Conservation (phyloP, 2,113 vertebrate species). For the Gracilinanus agilis region DNA sequence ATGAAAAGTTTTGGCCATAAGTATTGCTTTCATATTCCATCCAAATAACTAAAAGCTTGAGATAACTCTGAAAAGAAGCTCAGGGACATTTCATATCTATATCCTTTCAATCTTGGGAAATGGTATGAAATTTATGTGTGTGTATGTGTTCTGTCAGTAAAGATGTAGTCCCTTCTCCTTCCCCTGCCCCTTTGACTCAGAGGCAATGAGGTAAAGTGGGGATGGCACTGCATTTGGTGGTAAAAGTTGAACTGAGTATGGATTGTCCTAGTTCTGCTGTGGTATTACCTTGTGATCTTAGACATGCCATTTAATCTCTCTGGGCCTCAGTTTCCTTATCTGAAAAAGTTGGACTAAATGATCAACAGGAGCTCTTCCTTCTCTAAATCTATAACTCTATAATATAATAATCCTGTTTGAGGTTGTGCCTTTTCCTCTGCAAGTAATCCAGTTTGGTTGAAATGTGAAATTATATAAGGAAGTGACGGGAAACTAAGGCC, state of each 20-base stretch:
- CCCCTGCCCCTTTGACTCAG: not conserved
- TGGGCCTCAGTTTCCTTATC: not conserved
- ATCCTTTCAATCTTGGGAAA: not conserved
- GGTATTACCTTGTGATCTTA: not conserved
- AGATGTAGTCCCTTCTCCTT: not conserved
- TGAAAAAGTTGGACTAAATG: not conserved
- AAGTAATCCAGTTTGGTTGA: not conserved
- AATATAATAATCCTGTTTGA: not conserved
- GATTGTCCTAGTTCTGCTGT: not conserved
- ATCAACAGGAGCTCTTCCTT: not conserved
- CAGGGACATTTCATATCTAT: not conserved
- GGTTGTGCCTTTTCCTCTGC: not conserved
- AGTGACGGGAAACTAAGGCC: not conserved
- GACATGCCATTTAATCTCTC: not conserved
- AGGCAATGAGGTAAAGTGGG: not conserved
- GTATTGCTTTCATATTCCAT: not conserved
- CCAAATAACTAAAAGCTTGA: not conserved
- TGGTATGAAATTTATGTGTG: not conserved
- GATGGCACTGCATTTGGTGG: not conserved
- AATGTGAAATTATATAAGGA: not conserved
- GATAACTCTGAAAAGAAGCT: not conserved
- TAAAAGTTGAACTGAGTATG: not conserved
- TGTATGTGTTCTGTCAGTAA: not conserved
- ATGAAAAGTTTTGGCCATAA: conserved; percentile 21
- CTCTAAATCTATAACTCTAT: not conserved